These are phyloP conservation scores for Agonopterix heracliana DNA, from an alignment of 2,888 invertebrate genomes.

Conservation along the genomic window DNA sequence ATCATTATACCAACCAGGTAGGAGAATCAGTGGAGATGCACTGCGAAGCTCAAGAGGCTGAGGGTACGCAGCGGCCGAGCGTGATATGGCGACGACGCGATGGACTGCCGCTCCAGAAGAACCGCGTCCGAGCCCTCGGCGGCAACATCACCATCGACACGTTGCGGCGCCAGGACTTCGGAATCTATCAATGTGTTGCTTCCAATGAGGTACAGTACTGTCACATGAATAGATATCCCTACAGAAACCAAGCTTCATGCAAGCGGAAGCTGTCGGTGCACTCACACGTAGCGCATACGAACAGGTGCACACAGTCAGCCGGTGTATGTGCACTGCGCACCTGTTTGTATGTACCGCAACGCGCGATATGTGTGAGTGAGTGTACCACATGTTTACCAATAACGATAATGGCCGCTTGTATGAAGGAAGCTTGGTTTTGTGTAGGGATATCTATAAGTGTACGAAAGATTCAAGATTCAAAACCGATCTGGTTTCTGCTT, in stretches of 20 bases:
- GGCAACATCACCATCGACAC: constrained; percentile 95
- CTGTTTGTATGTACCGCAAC: no score
- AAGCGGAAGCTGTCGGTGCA: no score
- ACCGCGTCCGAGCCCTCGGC: constrained; percentile 84
- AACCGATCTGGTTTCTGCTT: no score
- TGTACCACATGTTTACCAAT: no score
- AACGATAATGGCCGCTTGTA: not conserved
- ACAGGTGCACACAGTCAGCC: no score
- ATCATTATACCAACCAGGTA: constrained; percentile 43
- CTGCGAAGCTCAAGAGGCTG: constrained; percentile 94
- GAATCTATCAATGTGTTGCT: constrained; percentile 96
- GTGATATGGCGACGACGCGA: constrained; percentile 94
- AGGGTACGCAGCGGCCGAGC: constrained; percentile 92
- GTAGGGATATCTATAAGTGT: no score
- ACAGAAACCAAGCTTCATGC: no score
- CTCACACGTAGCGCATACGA: no score
- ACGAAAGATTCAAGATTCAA: no score
- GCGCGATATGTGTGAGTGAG: not conserved
- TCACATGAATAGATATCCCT: no score
- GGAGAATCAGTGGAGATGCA: constrained; percentile 96
- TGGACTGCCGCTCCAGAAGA: constrained; percentile 87
- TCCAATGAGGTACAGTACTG: constrained; percentile 81
- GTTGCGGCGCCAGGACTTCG: constrained; percentile 92
- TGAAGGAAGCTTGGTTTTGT: no score
- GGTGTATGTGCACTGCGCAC: no score